phyloP scores from a whole-genome alignment of 2,797 vertebrate species.

The Mycteria americana region DNA sequence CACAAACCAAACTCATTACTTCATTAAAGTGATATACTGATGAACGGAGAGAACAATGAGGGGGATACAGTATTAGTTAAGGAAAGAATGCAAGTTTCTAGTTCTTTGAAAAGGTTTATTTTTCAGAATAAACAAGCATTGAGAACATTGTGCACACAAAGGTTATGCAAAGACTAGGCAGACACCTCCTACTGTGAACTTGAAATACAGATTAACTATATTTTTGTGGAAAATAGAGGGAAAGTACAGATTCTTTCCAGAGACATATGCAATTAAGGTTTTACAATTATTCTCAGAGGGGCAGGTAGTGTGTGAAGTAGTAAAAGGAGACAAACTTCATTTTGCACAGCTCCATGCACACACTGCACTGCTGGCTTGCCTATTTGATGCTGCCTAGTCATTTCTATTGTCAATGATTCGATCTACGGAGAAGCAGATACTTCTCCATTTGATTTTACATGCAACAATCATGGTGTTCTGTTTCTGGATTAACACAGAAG shows the following conservation, averaged over 20 bases:
- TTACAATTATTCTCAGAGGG: background rate
- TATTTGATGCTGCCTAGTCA: too few relatives aligned
- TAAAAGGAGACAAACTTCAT: background rate
- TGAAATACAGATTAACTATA: background rate
- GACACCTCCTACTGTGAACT: background rate
- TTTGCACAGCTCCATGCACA: background rate
- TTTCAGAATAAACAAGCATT: background rate
- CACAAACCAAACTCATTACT: background rate
- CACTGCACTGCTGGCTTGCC: background rate
- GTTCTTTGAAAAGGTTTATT: background rate
- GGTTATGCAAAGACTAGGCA: background rate
- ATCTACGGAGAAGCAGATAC: background rate
- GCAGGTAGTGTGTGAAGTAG: background rate
- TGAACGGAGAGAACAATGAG: background rate
- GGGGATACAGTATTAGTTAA: too few relatives aligned
- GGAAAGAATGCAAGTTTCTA: background rate
- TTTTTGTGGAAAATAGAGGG: background rate
- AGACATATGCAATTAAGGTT: background rate
- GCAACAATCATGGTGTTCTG: background rate
- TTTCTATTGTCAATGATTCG: background rate
- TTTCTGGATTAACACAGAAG: background rate
- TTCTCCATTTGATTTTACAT: background rate
- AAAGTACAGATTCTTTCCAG: background rate
- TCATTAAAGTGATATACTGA: background rate
- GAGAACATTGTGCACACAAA: background rate